Evolutionary conservation across 2,797 vertebrate species (phyloP).

Genomic region (Gobio occitaniae): DNA sequence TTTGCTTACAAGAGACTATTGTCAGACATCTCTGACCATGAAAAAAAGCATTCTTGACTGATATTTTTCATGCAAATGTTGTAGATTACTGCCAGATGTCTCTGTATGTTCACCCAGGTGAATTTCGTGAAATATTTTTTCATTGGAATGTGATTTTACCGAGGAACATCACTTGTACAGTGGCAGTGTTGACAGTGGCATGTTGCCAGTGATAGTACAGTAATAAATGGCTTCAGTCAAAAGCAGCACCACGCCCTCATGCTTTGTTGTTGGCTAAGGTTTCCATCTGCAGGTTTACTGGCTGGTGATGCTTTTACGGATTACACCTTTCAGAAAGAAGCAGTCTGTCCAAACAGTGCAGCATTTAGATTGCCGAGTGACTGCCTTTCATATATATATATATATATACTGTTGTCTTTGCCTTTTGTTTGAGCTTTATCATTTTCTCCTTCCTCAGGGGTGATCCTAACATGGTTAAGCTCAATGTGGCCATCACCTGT

Average conservation of each 20-base stretch:
- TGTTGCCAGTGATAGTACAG: not conserved
- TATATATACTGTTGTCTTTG: not conserved
- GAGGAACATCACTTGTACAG: not conserved
- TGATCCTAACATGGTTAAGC: constrained; percentile 80
- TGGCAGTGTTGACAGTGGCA: not conserved
- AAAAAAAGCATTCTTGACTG: not conserved
- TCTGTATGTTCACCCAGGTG: not conserved
- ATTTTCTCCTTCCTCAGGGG: constrained; percentile 70
- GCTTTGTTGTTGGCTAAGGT: not conserved
- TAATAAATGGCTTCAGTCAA: constrained; percentile 7
- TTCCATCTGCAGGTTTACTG: not conserved
- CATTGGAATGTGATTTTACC: not conserved
- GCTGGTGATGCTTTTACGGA: not conserved
- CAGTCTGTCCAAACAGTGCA: not conserved
- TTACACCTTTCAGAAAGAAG: not conserved
- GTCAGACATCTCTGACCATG: not conserved
- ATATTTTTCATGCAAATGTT: not conserved
- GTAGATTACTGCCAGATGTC: not conserved
- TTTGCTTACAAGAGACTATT: not conserved
- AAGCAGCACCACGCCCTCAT: not conserved
- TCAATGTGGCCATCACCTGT: constrained; percentile 85
- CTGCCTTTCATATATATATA: not conserved
- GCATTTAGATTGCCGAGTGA: not conserved
- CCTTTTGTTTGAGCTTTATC: not conserved
- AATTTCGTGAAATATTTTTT: not conserved